Evolutionary conservation across 2,888 invertebrate genomes (phyloP), one percentile per base, ranked within the genome.

Genomic region (Lasioglossum malachurum): DNA sequence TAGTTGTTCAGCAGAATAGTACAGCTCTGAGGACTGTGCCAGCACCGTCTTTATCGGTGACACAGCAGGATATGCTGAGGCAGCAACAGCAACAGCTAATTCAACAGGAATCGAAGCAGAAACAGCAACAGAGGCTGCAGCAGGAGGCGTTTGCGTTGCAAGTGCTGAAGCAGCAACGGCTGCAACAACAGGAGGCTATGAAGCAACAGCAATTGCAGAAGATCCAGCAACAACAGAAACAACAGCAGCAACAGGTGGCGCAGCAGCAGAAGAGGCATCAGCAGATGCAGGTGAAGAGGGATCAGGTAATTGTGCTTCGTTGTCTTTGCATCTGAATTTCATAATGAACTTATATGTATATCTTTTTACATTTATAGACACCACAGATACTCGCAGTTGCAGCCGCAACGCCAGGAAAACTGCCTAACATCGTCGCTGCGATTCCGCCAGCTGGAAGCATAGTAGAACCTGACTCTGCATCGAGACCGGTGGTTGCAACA

Each of bases 1-100:
- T 95, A 49, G 91, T 94, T 0, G 94, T 95, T 1, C 95, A 95
- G 78, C 94, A 94, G 31, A 95, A 95, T 81, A 91, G 92, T 38
- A 94, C 94, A 4, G 92, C 88, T 57, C 84, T 93, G 44, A 93
- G 92, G 38, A 93, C 92, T 0, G 88, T 93, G 0, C 88, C 92
- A 4, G 91, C 93, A 3, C 86, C 88, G 2, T 76, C 84, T 3
- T 73, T 91, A 14, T 83, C 90, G 10, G 31, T 84, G 46, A 85
- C 92, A 57, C 94, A 94, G n/a, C 93, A 94, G 7, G 93, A 94
- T 16, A 75, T 84, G 23, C 4, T 88, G 4, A 92, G 83, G 8
- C 88, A 91, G 41, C 92, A 93, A 14, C 84, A 89, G 31, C 93
- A 93, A 79, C 92, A 88, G 69, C 81, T 92, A 41, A 38, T 69